A percentile compares a stretch with the other conserved stretches of the same genome.
phyloP scores from a whole-genome alignment of 1,140 invertebrate species.

The Metopolophium dirhodum region DNA sequence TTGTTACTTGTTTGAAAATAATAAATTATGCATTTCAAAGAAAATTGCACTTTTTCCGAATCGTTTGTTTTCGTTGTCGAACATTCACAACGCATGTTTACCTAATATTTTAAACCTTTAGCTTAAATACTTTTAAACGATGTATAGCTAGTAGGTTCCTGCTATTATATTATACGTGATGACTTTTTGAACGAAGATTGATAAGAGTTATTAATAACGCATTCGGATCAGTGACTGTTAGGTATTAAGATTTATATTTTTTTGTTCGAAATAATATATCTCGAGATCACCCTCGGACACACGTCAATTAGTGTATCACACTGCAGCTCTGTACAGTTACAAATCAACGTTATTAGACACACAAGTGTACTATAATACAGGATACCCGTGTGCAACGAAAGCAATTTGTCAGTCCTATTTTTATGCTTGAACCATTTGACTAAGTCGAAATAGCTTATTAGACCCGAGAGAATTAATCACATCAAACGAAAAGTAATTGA shows the following conservation, averaged over 20 bases:
- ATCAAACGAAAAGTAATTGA: conserved; percentile 29
- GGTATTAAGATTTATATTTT: neutral
- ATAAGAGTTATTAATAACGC: neutral
- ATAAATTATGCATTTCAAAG: neutral
- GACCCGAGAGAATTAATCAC: conserved; percentile 19
- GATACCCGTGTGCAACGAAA: neutral
- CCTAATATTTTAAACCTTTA: neutral
- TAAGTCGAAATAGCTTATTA: conserved; percentile 28
- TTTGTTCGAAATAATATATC: conserved; percentile 1
- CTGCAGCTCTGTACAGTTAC: neutral
- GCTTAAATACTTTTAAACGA: neutral
- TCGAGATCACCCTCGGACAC: neutral
- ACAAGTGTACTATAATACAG: neutral
- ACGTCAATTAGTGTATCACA: conserved; percentile 23
- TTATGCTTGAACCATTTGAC: conserved; percentile 1
- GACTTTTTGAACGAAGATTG: neutral
- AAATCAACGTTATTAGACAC: conserved; percentile 46
- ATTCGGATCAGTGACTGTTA: neutral
- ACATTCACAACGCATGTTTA: neutral
- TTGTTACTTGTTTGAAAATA: no score
- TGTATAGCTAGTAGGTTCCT: no score
- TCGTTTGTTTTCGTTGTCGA: neutral
- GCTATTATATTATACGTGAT: neutral
- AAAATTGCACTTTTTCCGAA: neutral
- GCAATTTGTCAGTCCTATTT: conserved; percentile 47